Conservation (phyloP, 1,140 invertebrate species). For the Octopus bimaculoides region DNA sequence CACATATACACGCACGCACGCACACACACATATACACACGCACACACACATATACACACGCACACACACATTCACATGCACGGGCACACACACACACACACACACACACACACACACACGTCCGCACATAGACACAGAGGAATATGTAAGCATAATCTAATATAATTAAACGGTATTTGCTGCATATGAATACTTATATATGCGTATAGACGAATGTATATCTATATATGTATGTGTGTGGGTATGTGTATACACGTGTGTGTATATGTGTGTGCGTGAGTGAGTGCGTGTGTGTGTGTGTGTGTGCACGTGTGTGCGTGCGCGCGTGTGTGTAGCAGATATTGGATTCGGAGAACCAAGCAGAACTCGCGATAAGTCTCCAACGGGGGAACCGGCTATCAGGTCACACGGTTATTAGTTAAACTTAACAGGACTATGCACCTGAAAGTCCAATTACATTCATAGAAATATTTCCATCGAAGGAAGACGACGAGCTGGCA, state of each 20-base stretch:
- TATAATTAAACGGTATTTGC: not conserved
- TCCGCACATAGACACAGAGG: not conserved
- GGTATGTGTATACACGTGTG: not conserved
- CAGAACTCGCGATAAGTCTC: no score
- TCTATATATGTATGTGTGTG: not conserved
- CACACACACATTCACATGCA: not conserved
- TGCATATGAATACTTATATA: not conserved
- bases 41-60: not conserved
- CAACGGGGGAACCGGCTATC: no score
- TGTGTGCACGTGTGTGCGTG: not conserved
- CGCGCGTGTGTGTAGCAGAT: no score
- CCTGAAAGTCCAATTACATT: no score
- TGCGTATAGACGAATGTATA: not conserved
- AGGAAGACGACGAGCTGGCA: no score
- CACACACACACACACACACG: slow-evolving; percentile 1
- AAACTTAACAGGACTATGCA: no score
- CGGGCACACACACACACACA: not conserved
- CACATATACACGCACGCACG: not conserved
- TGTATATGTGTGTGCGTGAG: slow-evolving; percentile 13
- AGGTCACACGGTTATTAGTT: no score
- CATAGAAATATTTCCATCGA: no score
- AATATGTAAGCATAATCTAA: not conserved
- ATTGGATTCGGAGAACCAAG: no score
- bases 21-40: not conserved
- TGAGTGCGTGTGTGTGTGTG: slow-evolving; percentile 14